phyloP scores from a whole-genome alignment of 2,797 vertebrate species.

The Enteromius mattozi region DNA sequence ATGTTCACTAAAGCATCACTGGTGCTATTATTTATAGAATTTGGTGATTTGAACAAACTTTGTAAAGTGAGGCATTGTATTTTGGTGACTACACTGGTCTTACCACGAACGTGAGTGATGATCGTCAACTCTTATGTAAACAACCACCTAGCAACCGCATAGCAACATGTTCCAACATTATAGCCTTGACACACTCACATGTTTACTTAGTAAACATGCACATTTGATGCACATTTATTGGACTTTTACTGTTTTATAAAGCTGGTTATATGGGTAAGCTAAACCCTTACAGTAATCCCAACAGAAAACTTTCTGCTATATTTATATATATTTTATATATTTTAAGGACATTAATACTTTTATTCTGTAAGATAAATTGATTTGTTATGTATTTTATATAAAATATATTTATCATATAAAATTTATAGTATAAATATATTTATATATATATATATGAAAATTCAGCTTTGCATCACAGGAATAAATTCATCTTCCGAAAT shows the following conservation, averaged over 20 bases:
- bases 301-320: background rate
- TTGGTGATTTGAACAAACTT: background rate
- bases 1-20: slow-evolving; percentile 4
- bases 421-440: too few species aligned
- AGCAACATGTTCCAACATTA: background rate
- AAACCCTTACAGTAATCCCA: background rate
- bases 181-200: background rate
- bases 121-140: background rate
- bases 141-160: background rate
- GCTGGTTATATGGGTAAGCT: background rate
- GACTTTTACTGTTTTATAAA: background rate
- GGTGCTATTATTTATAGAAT: background rate
- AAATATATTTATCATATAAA: too few species aligned
- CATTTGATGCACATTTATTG: background rate
- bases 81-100: background rate
- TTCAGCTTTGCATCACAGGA: background rate
- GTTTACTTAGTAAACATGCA: background rate
- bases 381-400: too few species aligned
- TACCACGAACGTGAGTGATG: background rate
- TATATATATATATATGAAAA: too few species aligned
- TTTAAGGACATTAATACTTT: background rate
- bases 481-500: too few species aligned
- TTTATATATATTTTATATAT: background rate
- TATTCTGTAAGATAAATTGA: background rate
- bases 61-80: background rate